A percentile compares a stretch with the other conserved stretches of the same genome.
phyloP scores from a whole-genome alignment of 2,113 vertebrate genomes.

The Notothenia coriiceps region DNA sequence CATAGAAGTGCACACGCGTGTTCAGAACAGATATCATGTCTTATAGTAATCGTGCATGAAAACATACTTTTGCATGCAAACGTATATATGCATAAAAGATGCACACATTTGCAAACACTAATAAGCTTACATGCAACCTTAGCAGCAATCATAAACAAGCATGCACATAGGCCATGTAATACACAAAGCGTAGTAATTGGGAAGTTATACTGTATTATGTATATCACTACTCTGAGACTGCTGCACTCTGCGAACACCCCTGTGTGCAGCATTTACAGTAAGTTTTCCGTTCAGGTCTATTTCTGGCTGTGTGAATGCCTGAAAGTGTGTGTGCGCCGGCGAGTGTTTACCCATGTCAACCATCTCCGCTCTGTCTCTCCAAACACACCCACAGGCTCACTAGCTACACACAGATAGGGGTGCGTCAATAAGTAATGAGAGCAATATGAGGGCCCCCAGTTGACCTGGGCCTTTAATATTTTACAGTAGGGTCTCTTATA shows the following conservation, averaged over 20 bases:
- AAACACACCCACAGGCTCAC: slow-evolving; percentile 46
- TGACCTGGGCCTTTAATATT: slow-evolving; percentile 77
- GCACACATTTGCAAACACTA: slow-evolving; percentile 3
- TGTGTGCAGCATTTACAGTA: not conserved
- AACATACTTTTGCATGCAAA: slow-evolving; percentile 12
- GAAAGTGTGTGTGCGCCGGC: not conserved
- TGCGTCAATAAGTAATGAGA: slow-evolving; percentile 75
- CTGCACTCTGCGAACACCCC: too few relatives aligned
- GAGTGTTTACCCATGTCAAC: slow-evolving; percentile 1
- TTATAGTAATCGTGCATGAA: slow-evolving; percentile 29
- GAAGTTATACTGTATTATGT: not conserved
- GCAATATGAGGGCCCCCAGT: slow-evolving; percentile 60
- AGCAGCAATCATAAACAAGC: not conserved
- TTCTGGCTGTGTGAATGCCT: not conserved
- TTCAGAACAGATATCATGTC: slow-evolving; percentile 34
- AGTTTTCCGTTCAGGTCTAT: not conserved
- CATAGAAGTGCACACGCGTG: not conserved
- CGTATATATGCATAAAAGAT: slow-evolving; percentile 25
- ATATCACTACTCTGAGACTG: not conserved
- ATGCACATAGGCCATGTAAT: not conserved
- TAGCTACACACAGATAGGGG: slow-evolving; percentile 55
- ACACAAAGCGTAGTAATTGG: not conserved
- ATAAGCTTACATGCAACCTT: slow-evolving; percentile 16
- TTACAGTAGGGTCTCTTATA: slow-evolving; percentile 62
- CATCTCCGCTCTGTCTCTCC: slow-evolving; percentile 1